phyloP scores from a whole-genome alignment of 2,113 vertebrate species.

The Malurus elegans region DNA sequence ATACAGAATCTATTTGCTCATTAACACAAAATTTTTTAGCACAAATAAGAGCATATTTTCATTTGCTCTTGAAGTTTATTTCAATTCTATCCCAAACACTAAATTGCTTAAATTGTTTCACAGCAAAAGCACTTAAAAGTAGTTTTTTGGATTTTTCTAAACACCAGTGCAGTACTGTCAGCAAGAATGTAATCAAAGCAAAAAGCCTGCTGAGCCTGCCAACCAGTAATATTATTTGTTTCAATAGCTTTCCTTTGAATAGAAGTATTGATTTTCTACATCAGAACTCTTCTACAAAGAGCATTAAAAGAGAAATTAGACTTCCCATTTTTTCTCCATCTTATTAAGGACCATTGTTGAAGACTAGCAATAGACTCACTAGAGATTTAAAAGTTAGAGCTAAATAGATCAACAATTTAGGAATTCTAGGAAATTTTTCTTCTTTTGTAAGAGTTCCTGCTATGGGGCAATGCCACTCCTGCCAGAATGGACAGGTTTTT shows the following conservation, averaged over 20 bases:
- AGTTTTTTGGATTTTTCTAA: neutral
- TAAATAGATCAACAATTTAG: neutral
- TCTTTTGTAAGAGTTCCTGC: neutral
- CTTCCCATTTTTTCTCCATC: conserved; percentile 11
- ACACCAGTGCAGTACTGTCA: neutral
- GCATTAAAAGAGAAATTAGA: conserved; percentile 50
- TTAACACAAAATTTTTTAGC: neutral
- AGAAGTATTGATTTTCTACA: conserved; percentile 60
- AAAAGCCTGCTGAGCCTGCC: conserved; percentile 6
- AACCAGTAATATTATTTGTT: conserved; percentile 54
- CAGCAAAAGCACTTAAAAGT: neutral
- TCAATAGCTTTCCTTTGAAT: conserved; percentile 35
- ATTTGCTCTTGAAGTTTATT: neutral
- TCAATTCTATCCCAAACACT: neutral
- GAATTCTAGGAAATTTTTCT: neutral
- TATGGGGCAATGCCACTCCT: neutral
- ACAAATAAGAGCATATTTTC: neutral
- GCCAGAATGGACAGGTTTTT: neutral
- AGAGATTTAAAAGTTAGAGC: neutral
- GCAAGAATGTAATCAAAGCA: conserved; percentile 18
- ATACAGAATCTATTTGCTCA: neutral
- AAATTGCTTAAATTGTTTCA: neutral
- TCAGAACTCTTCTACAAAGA: conserved; percentile 31
- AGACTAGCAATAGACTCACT: neutral
- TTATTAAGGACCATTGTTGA: conserved; percentile 1